Evolutionary conservation across 92 coral and sea anemone species (phyloP).

Genomic region (Ricordea florida): DNA sequence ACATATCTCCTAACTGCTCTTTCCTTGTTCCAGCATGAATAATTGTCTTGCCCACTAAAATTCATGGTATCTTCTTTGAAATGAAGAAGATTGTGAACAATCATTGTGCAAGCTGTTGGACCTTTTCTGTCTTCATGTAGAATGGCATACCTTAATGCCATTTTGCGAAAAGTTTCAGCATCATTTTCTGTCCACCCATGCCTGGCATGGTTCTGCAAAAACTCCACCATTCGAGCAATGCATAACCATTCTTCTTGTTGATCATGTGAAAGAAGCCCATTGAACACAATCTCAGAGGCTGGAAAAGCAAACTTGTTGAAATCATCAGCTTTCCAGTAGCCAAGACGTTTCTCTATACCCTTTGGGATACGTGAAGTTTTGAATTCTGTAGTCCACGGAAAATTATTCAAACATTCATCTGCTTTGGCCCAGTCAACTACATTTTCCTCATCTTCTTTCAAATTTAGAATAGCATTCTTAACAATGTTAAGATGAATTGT

Average conservation of each 20-base stretch:
- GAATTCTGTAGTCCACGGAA: slow-evolving; percentile 56
- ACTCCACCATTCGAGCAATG: slow-evolving; percentile 43
- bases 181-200: slow-evolving; percentile 49
- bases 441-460: slow-evolving; percentile 27
- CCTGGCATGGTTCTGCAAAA: slow-evolving; percentile 32
- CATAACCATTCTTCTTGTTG: slow-evolving; percentile 26
- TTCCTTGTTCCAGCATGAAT: slow-evolving; percentile 51
- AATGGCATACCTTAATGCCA: slow-evolving; percentile 48
- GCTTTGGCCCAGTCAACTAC: slow-evolving; percentile 26
- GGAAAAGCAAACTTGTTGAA: slow-evolving; percentile 44
- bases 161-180: slow-evolving; percentile 38
- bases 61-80: slow-evolving; percentile 32
- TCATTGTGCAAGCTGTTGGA: slow-evolving; percentile 31
- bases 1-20: slow-evolving; percentile 50
- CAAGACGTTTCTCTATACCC: slow-evolving; percentile 25
- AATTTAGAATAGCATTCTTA: slow-evolving; percentile 12
- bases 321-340: slow-evolving; percentile 53
- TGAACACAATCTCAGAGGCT: slow-evolving; percentile 34
- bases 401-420: slow-evolving; percentile 16
- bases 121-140: slow-evolving; percentile 43
- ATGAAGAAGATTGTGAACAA: slow-evolving; percentile 43
- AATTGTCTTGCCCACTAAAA: slow-evolving; percentile 52
- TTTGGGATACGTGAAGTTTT: slow-evolving; percentile 15
- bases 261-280: slow-evolving; percentile 9
- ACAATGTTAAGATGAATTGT: slow-evolving; percentile 46